Evolutionary conservation across 2,113 vertebrate species (phyloP), one percentile per base, ranked within the genome.

Genomic region (Motacilla tschutschensis): DNA sequence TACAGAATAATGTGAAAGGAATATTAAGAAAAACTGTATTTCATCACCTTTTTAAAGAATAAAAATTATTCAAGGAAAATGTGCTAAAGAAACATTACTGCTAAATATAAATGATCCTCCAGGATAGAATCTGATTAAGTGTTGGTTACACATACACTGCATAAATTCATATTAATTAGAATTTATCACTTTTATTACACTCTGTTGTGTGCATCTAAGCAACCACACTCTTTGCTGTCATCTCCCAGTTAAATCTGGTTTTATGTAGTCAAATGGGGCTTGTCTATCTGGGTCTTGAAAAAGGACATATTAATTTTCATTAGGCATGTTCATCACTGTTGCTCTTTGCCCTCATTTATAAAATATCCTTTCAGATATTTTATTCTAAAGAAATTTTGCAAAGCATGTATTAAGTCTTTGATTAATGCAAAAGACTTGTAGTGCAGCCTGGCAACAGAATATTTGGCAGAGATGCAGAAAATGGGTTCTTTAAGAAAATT

Each of bases 81-180:
- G 12, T 54, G 35, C 25, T 67, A 31, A 83, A 67, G 43, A 40
- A 67, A 29, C 7, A 19, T 78, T 91, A 43, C 29, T 36, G 3
- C 74, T 72, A 65, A 87, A 93, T 79, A 85, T 38, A 75, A 75
- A 46, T 44, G 31, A 83, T 75, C 36, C 40, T 72, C 17, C 25
- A 83, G 55, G 74, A 36, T 44, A 47, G 63, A 73, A 51, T 2
- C 3, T 79, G 58, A 40, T 65, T 79, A 75, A 69, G 28, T 83
- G n/a, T 60, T 87, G 44, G 64, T 89, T 85, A 38, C 36, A 19
- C 78, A 58, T 6, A 17, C 14, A 40, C 11, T 67, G 44, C 41
- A 71, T 83, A 75, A 73, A 88, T 84, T 88, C 31, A n/a, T 81
- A 73, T 78, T 79, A 64, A 89, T 87, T 85, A 38, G 41, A 78